phyloP scores from a whole-genome alignment of 2,888 invertebrate genomes.

The Carabus problematicus region DNA sequence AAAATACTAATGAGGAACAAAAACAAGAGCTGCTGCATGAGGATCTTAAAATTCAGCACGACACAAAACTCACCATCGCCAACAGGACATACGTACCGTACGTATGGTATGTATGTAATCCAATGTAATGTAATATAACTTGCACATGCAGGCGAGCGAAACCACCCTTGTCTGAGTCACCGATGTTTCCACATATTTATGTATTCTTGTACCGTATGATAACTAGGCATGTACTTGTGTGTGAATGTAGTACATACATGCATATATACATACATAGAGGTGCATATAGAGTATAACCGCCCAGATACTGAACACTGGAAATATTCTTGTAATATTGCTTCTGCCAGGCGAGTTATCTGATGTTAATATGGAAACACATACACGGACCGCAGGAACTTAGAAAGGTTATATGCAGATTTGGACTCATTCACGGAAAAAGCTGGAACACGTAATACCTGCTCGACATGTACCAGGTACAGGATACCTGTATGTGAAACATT shows the following conservation, averaged over 20 bases:
- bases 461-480: too few species aligned
- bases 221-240: slow-evolving; percentile 9
- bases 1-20: slow-evolving; percentile 42
- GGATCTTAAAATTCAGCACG: slow-evolving; percentile 41
- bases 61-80: slow-evolving; percentile 14
- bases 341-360: slow-evolving; percentile 28
- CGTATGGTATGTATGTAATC: too few species aligned
- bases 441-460: too few species aligned
- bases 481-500: too few species aligned
- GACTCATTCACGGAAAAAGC: too few species aligned
- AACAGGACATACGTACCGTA: slow-evolving; percentile 7
- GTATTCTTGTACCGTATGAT: slow-evolving; percentile 41
- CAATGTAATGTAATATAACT: neutral
- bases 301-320: too few species aligned
- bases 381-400: too few species aligned
- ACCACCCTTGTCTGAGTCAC: neutral
- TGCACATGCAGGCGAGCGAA: slow-evolving; percentile 9
- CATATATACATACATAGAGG: neutral
- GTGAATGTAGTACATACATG: neutral
- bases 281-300: neutral
- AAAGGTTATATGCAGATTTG: too few species aligned
- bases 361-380: slow-evolving; percentile 34
- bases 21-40: slow-evolving; percentile 37
- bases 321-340: too few species aligned
- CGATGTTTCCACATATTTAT: slow-evolving; percentile 41